A percentile compares a stretch with the other conserved stretches of the same genome.
Evolutionary conservation across 2,113 vertebrate species (phyloP).

Genomic region (Tamias sibiricus): DNA sequence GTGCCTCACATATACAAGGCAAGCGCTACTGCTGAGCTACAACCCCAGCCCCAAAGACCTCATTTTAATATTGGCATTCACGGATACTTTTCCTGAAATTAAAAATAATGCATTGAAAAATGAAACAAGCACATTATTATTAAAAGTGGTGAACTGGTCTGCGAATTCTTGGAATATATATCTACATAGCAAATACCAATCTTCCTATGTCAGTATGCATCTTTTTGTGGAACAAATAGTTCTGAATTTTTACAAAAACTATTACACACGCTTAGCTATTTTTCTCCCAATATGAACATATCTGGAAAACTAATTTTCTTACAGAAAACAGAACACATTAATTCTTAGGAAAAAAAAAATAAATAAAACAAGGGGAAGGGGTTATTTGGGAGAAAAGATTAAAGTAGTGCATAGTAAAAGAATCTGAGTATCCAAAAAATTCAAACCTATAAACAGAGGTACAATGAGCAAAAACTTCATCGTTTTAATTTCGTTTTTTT

Average conservation of each 20-base stretch:
- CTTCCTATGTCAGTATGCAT: neutral
- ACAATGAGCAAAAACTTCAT: neutral
- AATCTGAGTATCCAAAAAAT: neutral
- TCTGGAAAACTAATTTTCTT: neutral
- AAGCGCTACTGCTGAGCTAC: too few species aligned
- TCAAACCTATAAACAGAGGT: neutral
- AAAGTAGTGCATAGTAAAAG: neutral
- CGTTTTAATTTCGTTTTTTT: conserved; percentile 22
- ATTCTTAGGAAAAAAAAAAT: neutral
- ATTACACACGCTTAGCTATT: neutral
- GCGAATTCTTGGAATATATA: neutral
- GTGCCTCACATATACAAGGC: too few species aligned
- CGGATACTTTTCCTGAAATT: neutral
- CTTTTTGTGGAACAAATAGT: neutral
- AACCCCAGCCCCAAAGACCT: neutral
- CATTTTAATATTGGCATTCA: neutral
- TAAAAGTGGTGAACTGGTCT: neutral
- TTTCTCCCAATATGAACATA: conserved; percentile 12
- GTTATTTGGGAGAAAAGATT: conserved; percentile 18
- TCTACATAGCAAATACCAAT: neutral
- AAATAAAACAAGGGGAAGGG: neutral
- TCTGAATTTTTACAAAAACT: neutral
- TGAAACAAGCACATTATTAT: neutral
- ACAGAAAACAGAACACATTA: neutral
- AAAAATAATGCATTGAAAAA: neutral